These are phyloP conservation scores for Hemibagrus guttatus DNA, from an alignment of 2,797 vertebrate species.

Conservation along the genomic window DNA sequence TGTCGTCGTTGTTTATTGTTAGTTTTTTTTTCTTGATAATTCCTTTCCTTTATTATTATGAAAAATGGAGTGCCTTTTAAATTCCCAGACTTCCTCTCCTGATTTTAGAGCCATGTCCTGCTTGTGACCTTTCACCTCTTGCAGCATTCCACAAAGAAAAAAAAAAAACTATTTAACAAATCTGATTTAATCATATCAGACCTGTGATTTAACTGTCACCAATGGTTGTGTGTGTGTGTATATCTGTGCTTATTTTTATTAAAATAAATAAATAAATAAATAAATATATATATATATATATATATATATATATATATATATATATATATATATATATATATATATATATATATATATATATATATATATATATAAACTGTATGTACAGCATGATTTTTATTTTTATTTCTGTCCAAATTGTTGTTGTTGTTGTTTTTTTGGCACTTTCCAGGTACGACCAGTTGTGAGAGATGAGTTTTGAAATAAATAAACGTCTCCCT, in stretches of 20 bases:
- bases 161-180: slow-evolving; percentile 51
- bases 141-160: slow-evolving; percentile 66
- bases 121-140: slow-evolving; percentile 32
- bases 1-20: neutral
- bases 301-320: too few relatives aligned
- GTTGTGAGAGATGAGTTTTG: slow-evolving; percentile 86
- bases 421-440: slow-evolving; percentile 72
- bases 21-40: neutral
- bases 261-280: slow-evolving; percentile 49
- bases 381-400: slow-evolving; percentile 93
- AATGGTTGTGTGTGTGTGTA: slow-evolving; percentile 52
- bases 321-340: too few relatives aligned
- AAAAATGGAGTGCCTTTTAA: slow-evolving; percentile 18
- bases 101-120: neutral
- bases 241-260: slow-evolving; percentile 83
- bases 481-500: slow-evolving; percentile 79
- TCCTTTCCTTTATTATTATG: neutral
- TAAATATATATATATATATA: too few relatives aligned
- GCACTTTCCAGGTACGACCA: slow-evolving; percentile 92
- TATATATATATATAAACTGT: slow-evolving; percentile 83
- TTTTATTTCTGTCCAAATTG: slow-evolving; percentile 77
- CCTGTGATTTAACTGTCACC: slow-evolving; percentile 70
- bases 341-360: too few relatives aligned
- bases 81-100: neutral
- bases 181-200: slow-evolving; percentile 54